Percentiles rank a stretch among this genome's conserved stretches.
phyloP scores from a whole-genome alignment of 2,888 invertebrate species.

The Drepana falcataria region DNA sequence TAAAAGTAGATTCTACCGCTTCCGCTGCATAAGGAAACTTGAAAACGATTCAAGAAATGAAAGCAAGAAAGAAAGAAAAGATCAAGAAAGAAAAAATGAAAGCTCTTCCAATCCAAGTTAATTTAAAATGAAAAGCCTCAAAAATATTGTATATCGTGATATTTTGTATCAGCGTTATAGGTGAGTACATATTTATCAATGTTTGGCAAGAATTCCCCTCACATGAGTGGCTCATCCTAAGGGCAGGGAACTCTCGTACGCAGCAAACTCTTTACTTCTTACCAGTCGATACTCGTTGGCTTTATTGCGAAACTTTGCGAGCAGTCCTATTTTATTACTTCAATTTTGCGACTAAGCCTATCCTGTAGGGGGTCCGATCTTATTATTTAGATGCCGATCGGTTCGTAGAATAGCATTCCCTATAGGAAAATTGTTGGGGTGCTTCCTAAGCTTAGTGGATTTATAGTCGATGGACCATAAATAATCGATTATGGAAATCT shows the following conservation, averaged over 20 bases:
- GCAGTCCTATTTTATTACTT: slow-evolving; percentile 78
- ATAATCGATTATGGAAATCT: neutral
- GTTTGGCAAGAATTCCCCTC: neutral
- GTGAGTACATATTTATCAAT: neutral
- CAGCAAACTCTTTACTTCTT: slow-evolving; percentile 71
- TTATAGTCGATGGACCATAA: neutral
- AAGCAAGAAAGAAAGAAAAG: too few relatives aligned
- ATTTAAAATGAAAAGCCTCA: too few relatives aligned
- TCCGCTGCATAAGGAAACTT: too few relatives aligned
- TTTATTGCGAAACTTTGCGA: slow-evolving; percentile 77
- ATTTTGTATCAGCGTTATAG: too few relatives aligned
- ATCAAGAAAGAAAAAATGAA: too few relatives aligned
- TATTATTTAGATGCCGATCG: slow-evolving; percentile 76
- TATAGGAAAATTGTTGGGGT: neutral
- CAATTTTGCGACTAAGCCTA: slow-evolving; percentile 77
- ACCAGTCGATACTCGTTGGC: slow-evolving; percentile 76
- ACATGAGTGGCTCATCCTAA: neutral
- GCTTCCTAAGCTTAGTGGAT: neutral
- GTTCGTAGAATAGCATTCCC: slow-evolving; percentile 24
- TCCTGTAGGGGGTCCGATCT: slow-evolving; percentile 62
- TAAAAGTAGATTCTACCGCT: too few relatives aligned
- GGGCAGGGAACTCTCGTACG: neutral
- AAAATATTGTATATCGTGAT: too few relatives aligned
- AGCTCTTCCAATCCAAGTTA: too few relatives aligned
- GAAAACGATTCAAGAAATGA: too few relatives aligned